These are phyloP conservation scores for Trichogramma pretiosum DNA, from an alignment of 1,140 invertebrate genomes.

Conservation along the genomic window DNA sequence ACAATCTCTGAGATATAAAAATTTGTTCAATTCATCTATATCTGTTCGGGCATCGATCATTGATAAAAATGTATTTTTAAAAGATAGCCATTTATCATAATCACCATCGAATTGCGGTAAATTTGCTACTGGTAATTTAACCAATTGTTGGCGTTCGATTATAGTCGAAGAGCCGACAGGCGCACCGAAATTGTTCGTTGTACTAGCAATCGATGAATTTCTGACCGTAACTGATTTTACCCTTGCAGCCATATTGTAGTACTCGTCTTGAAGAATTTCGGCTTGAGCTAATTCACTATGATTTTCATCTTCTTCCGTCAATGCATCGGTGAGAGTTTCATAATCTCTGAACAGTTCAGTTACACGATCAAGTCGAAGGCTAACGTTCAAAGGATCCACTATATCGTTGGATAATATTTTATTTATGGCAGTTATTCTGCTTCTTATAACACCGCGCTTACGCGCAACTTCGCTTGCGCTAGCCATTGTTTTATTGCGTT, in stretches of 20 bases:
- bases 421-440: too few relatives aligned
- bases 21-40: constrained; percentile 11
- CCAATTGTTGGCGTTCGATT: not conserved
- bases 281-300: not conserved
- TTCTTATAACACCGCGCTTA: too few relatives aligned
- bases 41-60: constrained; percentile 14
- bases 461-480: too few relatives aligned
- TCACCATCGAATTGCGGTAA: not conserved
- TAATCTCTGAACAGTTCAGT: not conserved
- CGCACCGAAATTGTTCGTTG: not conserved
- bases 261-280: not conserved
- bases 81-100: constrained; percentile 10
- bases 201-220: not conserved
- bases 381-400: too few relatives aligned
- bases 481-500: too few relatives aligned
- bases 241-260: not conserved
- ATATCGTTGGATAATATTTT: too few relatives aligned
- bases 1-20: constrained; percentile 8
- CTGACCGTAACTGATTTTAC: not conserved
- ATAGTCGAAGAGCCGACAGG: not conserved
- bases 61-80: constrained; percentile 9
- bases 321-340: not conserved
- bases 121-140: not conserved
- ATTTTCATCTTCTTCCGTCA: not conserved
- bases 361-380: too few relatives aligned